Evolutionary conservation across 2,888 invertebrate species (phyloP), one percentile per base, ranked within the genome.

Genomic region (Campoplex capitator): DNA sequence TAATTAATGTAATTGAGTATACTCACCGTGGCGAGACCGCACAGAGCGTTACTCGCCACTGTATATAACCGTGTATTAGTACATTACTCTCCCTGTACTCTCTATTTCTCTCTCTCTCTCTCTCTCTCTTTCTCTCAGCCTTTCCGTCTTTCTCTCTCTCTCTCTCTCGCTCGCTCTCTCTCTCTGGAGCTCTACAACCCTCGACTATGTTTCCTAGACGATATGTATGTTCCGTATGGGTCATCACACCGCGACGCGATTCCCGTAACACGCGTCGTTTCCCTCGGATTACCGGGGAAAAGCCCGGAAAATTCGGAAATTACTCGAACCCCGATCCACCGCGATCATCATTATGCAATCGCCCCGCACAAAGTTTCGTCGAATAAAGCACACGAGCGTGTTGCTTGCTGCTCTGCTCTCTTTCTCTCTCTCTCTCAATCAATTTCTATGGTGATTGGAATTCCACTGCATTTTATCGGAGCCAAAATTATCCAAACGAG

Each of bases 1-100:
- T 91, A 92, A 92, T 91, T 92, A 93, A 93, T 91, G 92, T 92
- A 92, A 93, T 93, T 91, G 92, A 91, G 90, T 89, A 89, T 76
- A 89, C 78, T 86, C 88, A 84, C 88, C 87, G 83, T 89, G 88
- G 86, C 86, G 83, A 87, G 88, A 87, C 89, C 88, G 79, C 89
- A 85, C 84, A 67, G 56, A 71, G 83, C 79, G 77, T 83, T 82
- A 78, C 70, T 81, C 78, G 58, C 74, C 42, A 18, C 68, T 54
- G 58, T 62, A 74, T 82, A 65, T 76, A 84, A 62, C 62, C 62
- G 51, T 78, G 70, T 75, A 42, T 65, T 65, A 54, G 58, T 73
- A 77, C 28, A 79, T 71, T 75, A 83, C n/a, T 71, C 71, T 51
- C 48, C 54, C n/a, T 32, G 35, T n/a, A 16, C 18, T 62, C 23